phyloP scores from a whole-genome alignment of 2,797 vertebrate genomes.

The Eulemur coronatus region DNA sequence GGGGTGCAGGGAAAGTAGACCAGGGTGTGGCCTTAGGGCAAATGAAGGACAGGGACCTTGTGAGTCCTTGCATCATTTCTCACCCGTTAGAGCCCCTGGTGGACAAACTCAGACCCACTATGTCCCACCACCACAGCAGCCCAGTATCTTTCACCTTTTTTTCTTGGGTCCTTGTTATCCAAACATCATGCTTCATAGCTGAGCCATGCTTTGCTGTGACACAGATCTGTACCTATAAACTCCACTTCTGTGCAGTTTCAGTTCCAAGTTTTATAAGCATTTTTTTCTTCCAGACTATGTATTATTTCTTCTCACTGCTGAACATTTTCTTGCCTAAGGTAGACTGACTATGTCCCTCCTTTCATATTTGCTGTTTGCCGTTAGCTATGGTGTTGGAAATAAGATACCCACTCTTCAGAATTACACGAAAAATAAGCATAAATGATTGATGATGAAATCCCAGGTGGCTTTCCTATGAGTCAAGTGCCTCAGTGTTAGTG shows the following conservation, averaged over 20 bases:
- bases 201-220: not conserved
- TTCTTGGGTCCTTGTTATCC: not conserved
- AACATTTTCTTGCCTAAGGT: not conserved
- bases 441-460: not conserved
- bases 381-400: not conserved
- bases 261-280: not conserved
- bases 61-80: not conserved
- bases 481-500: not conserved
- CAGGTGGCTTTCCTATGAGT: not conserved
- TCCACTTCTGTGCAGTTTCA: not conserved
- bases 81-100: not conserved
- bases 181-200: not conserved
- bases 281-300: not conserved
- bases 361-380: conserved; percentile 11
- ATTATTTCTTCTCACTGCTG: not conserved
- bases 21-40: not conserved
- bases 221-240: not conserved
- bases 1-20: not conserved
- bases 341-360: not conserved
- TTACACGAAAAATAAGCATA: not conserved
- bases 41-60: not conserved
- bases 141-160: not conserved
- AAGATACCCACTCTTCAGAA: not conserved
- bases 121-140: not conserved
- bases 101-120: not conserved